Conservation (phyloP, 1,140 invertebrate species). For the Drosophila pruinosa region DNA sequence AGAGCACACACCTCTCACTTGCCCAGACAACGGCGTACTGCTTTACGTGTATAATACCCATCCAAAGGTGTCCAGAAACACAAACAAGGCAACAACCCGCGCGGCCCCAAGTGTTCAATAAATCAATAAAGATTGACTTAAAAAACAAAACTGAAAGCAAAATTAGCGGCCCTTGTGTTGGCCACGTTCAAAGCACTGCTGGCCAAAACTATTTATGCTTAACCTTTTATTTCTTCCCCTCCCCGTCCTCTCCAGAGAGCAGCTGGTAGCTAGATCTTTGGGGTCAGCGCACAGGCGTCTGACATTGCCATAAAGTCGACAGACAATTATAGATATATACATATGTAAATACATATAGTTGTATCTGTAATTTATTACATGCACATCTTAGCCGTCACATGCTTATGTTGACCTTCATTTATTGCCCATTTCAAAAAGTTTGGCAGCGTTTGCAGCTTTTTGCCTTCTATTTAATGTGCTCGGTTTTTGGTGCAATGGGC, state of each 20-base stretch:
- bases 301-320: conserved; percentile 42
- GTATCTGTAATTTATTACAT: conserved; percentile 20
- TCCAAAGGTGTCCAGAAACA: conserved; percentile 12
- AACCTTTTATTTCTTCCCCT: not conserved
- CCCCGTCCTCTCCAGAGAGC: not conserved
- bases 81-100: not conserved
- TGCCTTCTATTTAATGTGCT: conserved; percentile 28
- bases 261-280: not conserved
- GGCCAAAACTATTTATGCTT: conserved; percentile 33
- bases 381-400: conserved; percentile 30
- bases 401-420: conserved; percentile 61
- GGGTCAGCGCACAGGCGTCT: conserved; percentile 25
- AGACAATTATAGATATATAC: conserved; percentile 5
- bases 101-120: conserved; percentile 36
- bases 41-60: conserved; percentile 31
- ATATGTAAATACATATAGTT: not conserved
- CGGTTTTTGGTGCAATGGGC: conserved; percentile 31
- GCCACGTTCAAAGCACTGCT: no score
- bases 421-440: conserved; percentile 54
- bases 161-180: conserved; percentile 12
- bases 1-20: conserved; percentile 11
- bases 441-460: conserved; percentile 28
- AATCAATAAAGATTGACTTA: conserved; percentile 76
- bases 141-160: conserved; percentile 18
- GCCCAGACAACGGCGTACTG: conserved; percentile 39